phyloP scores from a whole-genome alignment of 2,797 vertebrate species.

The Catamblyrhynchus diadema region DNA sequence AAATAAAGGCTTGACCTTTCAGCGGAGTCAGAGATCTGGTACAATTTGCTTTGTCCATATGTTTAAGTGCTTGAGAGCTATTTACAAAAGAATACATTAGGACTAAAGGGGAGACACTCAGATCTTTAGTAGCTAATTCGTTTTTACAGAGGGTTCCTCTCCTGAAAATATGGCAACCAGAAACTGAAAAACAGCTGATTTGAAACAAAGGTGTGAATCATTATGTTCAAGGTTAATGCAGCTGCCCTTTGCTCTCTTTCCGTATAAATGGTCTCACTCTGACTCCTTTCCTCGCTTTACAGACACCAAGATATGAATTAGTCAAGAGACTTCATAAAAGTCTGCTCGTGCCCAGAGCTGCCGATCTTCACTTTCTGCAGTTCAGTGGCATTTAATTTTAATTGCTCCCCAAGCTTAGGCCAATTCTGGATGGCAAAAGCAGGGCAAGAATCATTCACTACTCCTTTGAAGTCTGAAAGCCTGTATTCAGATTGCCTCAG shows the following conservation, averaged over 20 bases:
- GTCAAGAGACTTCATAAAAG: conserved; percentile 50
- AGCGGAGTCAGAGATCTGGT: not conserved
- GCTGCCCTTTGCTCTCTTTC: not conserved
- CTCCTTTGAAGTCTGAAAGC: conserved; percentile 77
- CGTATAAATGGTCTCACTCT: not conserved
- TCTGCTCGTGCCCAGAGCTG: conserved; percentile 66
- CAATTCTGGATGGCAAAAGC: conserved; percentile 75
- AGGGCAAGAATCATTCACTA: conserved; percentile 71
- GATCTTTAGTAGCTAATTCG: not conserved
- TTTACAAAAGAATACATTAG: not conserved
- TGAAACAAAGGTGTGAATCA: not conserved
- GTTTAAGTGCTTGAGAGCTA: not conserved
- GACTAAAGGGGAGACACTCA: not conserved
- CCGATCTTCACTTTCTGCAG: conserved; percentile 69
- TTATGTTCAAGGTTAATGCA: conserved; percentile 8
- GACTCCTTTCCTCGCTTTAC: not conserved
- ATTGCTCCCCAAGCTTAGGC: conserved; percentile 81
- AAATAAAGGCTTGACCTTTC: not conserved
- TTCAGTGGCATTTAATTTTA: conserved; percentile 82
- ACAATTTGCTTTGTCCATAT: not conserved
- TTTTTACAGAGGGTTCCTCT: not conserved
- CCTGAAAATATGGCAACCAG: not conserved
- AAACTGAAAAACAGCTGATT: not conserved
- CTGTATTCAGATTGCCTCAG: conserved; percentile 76
- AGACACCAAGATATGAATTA: conserved; percentile 36